phyloP scores from a whole-genome alignment of 2,113 vertebrate genomes.

The Pterocles orientalis region DNA sequence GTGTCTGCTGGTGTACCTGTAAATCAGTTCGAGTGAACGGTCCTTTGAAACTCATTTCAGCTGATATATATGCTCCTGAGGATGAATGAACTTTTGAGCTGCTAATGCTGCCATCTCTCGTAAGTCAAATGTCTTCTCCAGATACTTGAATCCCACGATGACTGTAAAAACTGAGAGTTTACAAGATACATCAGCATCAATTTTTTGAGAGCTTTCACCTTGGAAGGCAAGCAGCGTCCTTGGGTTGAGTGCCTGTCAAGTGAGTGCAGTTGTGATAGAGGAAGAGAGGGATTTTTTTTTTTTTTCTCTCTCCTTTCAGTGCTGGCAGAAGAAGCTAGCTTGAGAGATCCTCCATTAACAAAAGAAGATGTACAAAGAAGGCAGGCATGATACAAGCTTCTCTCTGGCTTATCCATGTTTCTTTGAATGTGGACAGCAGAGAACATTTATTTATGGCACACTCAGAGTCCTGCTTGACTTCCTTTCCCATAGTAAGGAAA shows the following conservation, averaged over 20 bases:
- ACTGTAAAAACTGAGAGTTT: conserved; percentile 35
- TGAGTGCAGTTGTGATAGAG: neutral
- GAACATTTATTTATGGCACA: neutral
- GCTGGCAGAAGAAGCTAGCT: neutral
- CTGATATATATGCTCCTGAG: conserved; percentile 56
- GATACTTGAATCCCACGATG: conserved; percentile 38
- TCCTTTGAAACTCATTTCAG: conserved; percentile 54
- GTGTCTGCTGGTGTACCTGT: conserved; percentile 37
- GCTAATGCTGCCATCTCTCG: conserved; percentile 9
- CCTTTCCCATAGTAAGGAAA: neutral
- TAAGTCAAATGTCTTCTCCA: conserved; percentile 50
- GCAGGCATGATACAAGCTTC: neutral
- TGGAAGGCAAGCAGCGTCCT: neutral
- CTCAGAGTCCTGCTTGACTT: neutral
- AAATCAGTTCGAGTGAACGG: conserved; percentile 30
- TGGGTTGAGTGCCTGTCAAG: conserved; percentile 14
- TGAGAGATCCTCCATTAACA: neutral
- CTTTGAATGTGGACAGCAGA: neutral
- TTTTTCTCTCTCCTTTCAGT: neutral
- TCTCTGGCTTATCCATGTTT: neutral
- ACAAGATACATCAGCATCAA: conserved; percentile 3
- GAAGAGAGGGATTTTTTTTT: neutral
- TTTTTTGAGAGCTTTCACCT: conserved; percentile 58
- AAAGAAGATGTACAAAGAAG: neutral
- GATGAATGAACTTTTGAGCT: conserved; percentile 60